A percentile compares a stretch with the other conserved stretches of the same genome.
Conservation (phyloP, 2,888 invertebrate species). For the Athalia rosae region DNA sequence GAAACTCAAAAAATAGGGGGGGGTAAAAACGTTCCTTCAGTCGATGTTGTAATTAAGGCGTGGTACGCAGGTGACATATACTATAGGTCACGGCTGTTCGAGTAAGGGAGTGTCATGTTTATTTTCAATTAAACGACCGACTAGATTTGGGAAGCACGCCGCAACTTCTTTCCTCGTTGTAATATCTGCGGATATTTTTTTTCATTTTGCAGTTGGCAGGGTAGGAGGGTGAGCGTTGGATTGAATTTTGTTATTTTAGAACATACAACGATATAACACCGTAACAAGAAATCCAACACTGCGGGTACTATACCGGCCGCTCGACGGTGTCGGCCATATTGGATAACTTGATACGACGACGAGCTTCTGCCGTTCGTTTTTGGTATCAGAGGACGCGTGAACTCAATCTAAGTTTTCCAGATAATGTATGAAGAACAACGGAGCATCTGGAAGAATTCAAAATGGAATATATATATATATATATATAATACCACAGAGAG, state of each 20-base stretch:
- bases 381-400: neutral
- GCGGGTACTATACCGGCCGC: too few species aligned
- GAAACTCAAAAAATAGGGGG: too few species aligned
- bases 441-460: neutral
- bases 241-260: conserved; percentile 10
- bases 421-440: neutral
- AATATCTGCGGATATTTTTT: neutral
- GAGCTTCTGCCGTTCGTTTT: neutral
- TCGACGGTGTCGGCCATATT: neutral
- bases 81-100: neutral
- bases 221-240: neutral
- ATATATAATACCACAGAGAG: too few species aligned
- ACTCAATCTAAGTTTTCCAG: conserved; percentile 25
- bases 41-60: conserved; percentile 19
- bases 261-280: neutral
- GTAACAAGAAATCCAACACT: too few species aligned
- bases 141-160: neutral
- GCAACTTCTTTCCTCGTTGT: neutral
- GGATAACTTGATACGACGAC: neutral
- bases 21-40: neutral
- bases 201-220: too few species aligned
- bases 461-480: too few species aligned
- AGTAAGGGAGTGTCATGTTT: conserved; percentile 21
- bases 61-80: conserved; percentile 10
- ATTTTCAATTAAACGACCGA: conserved; percentile 9